Conservation (phyloP, 2,797 vertebrate genomes). For the Clarias fuscus region DNA sequence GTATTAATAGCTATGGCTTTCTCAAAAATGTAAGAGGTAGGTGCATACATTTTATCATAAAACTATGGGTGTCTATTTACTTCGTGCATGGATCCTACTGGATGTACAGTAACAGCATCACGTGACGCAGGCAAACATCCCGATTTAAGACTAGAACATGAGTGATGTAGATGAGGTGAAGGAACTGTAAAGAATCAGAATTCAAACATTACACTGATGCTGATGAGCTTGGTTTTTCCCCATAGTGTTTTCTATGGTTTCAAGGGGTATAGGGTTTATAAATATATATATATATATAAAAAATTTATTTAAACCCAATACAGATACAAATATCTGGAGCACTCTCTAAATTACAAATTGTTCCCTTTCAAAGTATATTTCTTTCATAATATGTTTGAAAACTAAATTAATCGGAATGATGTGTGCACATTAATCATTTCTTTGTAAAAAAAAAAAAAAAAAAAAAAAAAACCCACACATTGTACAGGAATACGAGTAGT, state of each 20-base stretch:
- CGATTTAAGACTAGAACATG: background rate
- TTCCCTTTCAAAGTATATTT: background rate
- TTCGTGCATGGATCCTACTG: background rate
- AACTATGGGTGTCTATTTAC: no score
- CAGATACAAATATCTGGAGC: background rate
- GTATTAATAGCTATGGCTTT: no score
- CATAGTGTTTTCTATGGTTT: background rate
- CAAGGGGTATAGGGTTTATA: background rate
- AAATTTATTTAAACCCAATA: background rate
- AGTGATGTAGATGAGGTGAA: background rate
- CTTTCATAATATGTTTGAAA: background rate
- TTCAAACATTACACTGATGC: background rate
- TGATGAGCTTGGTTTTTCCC: background rate
- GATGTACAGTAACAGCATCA: background rate
- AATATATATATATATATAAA: background rate
- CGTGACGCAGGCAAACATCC: background rate
- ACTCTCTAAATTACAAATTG: background rate
- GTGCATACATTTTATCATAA: no score
- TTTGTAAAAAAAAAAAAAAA: background rate
- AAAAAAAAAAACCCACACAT: background rate
- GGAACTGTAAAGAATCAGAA: background rate
- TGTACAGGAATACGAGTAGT: background rate
- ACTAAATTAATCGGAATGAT: background rate
- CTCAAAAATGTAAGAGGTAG: no score
- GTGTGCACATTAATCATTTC: background rate